Evolutionary conservation across 1,140 invertebrate species (phyloP).

Genomic region (Drosophila murphyi): DNA sequence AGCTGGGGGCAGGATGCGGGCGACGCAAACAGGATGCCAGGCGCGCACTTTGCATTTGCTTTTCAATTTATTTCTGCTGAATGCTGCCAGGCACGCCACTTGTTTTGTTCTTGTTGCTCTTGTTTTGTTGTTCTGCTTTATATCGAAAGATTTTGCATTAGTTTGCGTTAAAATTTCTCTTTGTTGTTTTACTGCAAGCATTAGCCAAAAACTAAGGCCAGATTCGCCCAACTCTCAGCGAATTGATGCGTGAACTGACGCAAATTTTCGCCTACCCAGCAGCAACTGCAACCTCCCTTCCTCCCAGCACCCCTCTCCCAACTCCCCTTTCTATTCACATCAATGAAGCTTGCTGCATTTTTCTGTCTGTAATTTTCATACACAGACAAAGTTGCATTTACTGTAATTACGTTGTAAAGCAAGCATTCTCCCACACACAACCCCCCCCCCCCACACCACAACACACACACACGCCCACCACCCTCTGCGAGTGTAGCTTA

Average conservation of each 20-base stretch:
- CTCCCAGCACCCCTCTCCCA: not conserved
- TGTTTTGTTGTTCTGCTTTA: conserved; percentile 45
- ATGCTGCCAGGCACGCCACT: conserved; percentile 36
- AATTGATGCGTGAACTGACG: not conserved
- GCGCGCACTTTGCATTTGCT: conserved; percentile 77
- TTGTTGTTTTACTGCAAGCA: conserved; percentile 55
- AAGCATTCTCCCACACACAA: not conserved
- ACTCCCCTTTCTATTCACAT: not conserved
- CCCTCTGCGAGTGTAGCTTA: conserved; percentile 31
- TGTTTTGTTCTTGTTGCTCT: conserved; percentile 17
- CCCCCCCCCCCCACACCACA: not conserved
- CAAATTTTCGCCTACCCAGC: conserved; percentile 63
- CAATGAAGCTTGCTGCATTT: conserved; percentile 38
- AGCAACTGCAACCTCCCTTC: not conserved
- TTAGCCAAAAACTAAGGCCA: conserved; percentile 6
- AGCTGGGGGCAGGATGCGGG: conserved; percentile 15
- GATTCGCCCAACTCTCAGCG: conserved; percentile 30
- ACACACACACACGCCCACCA: conserved; percentile 10
- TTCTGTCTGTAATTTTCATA: conserved; percentile 52
- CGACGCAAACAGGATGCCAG: conserved; percentile 33
- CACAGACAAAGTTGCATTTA: conserved; percentile 75
- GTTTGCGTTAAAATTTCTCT: conserved; percentile 83
- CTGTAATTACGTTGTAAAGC: conserved; percentile 77
- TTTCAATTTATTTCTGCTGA: conserved; percentile 75
- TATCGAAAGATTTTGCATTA: conserved; percentile 83